Evolutionary conservation across 2,113 vertebrate genomes (phyloP).

Genomic region (Tringa solitaria): DNA sequence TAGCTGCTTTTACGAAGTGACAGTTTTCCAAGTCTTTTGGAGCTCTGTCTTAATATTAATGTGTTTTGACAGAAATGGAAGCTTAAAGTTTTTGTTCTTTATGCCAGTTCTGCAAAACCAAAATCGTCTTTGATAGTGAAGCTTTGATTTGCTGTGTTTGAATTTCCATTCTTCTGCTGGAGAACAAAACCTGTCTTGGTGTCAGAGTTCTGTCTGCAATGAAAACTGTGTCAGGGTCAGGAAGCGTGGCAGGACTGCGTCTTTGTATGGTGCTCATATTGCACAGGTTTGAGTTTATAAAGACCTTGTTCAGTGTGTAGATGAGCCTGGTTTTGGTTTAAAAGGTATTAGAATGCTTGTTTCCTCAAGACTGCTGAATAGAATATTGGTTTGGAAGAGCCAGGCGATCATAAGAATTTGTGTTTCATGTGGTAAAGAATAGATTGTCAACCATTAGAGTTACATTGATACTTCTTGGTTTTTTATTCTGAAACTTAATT

Average conservation of each 20-base stretch:
- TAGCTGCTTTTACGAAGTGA: not conserved
- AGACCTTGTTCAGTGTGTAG: not conserved
- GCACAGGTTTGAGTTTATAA: not conserved
- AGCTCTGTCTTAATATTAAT: not conserved
- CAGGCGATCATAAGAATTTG: not conserved
- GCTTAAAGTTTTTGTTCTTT: not conserved
- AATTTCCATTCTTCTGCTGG: not conserved
- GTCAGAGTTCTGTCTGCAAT: not conserved
- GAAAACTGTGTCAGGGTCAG: not conserved
- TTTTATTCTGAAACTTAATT: not conserved
- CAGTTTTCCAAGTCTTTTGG: not conserved
- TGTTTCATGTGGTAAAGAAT: not conserved
- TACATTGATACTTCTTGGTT: not conserved
- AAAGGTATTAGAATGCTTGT: not conserved
- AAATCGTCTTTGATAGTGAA: not conserved
- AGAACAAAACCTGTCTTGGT: not conserved
- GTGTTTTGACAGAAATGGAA: not conserved
- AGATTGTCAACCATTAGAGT: not conserved
- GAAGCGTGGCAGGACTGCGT: not conserved
- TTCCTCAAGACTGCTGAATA: not conserved
- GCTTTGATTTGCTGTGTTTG: not conserved
- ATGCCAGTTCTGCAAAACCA: not conserved
- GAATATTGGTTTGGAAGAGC: not conserved
- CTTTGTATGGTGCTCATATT: not conserved
- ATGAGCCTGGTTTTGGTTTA: not conserved